Conservation (phyloP, 2,888 invertebrate species). For the Schrankia costaestrigalis region DNA sequence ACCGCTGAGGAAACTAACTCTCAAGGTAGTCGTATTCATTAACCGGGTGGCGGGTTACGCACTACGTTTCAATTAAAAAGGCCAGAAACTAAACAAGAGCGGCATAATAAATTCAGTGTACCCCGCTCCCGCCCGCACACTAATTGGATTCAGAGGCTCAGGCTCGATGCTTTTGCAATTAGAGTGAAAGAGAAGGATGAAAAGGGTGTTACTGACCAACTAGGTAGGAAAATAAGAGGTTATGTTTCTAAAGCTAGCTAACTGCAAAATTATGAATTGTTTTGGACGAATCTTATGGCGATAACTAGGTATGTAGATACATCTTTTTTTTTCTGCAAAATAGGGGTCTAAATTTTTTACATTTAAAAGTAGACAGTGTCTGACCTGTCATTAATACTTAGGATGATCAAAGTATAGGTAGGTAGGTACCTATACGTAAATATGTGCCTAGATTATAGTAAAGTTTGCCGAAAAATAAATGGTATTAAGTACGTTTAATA, state of each 20-base stretch:
- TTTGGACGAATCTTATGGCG: not conserved
- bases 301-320: no score
- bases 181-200: slow-evolving; percentile 52
- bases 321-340: no score
- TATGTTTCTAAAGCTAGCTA: slow-evolving; percentile 21
- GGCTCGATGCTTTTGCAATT: slow-evolving; percentile 68
- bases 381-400: no score
- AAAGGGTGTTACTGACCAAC: slow-evolving; percentile 26
- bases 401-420: no score
- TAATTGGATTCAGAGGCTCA: slow-evolving; percentile 71
- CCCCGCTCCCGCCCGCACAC: slow-evolving; percentile 50
- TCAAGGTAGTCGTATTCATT: no score
- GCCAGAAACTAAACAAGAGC: slow-evolving; percentile 64
- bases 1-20: no score
- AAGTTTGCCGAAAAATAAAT: no score
- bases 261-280: not conserved
- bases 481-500: no score
- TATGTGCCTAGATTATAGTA: no score
- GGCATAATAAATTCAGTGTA: slow-evolving; percentile 67
- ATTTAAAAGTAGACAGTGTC: no score
- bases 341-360: no score
- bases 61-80: slow-evolving; percentile 73
- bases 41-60: slow-evolving; percentile 38
- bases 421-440: not conserved
- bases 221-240: slow-evolving; percentile 25